These are phyloP conservation scores for Chydorus sphaericus DNA, from an alignment of 2,888 invertebrate species.

Conservation along the genomic window DNA sequence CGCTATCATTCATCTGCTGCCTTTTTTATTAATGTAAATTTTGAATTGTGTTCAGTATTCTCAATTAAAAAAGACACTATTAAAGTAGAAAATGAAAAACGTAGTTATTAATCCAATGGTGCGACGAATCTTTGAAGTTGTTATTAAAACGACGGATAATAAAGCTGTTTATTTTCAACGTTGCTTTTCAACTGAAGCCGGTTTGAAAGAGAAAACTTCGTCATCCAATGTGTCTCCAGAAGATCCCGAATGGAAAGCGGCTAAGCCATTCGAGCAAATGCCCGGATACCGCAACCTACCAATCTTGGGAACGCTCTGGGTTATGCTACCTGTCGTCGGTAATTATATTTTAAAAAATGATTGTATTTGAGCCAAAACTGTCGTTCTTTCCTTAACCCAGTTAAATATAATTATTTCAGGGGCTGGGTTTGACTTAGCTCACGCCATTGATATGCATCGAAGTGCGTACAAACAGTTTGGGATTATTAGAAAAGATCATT, in stretches of 20 bases:
- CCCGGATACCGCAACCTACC: constrained; percentile 4
- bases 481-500: constrained; percentile 8
- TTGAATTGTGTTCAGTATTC: no score
- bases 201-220: not conserved
- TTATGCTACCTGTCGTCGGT: not conserved
- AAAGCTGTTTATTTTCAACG: no score
- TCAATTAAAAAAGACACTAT: no score
- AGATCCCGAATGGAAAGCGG: constrained; percentile 3
- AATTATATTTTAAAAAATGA: constrained; percentile 18
- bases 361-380: no score
- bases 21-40: no score
- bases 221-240: not conserved
- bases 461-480: constrained; percentile 5
- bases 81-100: no score
- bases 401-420: no score
- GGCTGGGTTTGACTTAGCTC: not conserved
- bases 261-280: constrained; percentile 4
- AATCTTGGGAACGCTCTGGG: constrained; percentile 8
- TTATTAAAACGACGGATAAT: no score
- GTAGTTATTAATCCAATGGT: no score
- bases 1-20: no score
- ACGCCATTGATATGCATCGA: not conserved
- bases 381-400: no score
- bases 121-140: no score
- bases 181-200: not conserved